Evolutionary conservation across 2,113 vertebrate genomes (phyloP).

Genomic region (Chaetodon auriga): DNA sequence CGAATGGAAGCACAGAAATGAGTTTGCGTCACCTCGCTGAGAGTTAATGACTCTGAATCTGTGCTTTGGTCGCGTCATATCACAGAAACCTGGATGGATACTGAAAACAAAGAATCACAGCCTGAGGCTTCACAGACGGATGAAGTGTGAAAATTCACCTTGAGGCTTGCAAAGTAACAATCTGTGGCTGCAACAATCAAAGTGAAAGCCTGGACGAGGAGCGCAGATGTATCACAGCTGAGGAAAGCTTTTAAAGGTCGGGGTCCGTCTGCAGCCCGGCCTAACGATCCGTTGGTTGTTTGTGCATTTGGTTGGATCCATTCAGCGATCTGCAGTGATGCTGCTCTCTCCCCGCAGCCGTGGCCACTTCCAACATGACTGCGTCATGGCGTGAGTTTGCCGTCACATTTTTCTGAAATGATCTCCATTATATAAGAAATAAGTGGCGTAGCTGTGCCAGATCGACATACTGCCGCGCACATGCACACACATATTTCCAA

Average conservation of each 20-base stretch:
- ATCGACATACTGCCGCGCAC: slow-evolving; percentile 34
- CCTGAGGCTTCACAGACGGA: background rate
- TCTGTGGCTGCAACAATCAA: background rate
- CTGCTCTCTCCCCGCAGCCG: slow-evolving; percentile 36
- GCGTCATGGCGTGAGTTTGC: slow-evolving; percentile 45
- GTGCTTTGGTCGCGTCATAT: background rate
- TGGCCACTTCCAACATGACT: slow-evolving; percentile 36
- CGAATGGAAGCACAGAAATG: background rate
- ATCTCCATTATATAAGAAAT: slow-evolving; percentile 58
- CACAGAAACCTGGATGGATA: background rate
- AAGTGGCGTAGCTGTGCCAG: slow-evolving; percentile 29
- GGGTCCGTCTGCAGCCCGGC: background rate
- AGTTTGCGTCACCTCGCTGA: background rate
- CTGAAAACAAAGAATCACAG: background rate
- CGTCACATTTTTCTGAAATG: slow-evolving; percentile 54
- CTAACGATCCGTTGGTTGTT: slow-evolving; percentile 6
- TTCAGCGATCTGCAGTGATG: slow-evolving; percentile 38
- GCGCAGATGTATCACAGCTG: background rate
- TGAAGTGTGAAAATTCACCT: background rate
- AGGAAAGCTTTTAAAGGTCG: background rate
- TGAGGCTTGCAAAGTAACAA: background rate
- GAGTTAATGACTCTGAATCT: background rate
- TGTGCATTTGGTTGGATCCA: slow-evolving; percentile 11
- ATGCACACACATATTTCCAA: slow-evolving; percentile 36
- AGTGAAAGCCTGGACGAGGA: background rate